Conservation (phyloP, 2,888 invertebrate species). For the Coecobrya sp. region DNA sequence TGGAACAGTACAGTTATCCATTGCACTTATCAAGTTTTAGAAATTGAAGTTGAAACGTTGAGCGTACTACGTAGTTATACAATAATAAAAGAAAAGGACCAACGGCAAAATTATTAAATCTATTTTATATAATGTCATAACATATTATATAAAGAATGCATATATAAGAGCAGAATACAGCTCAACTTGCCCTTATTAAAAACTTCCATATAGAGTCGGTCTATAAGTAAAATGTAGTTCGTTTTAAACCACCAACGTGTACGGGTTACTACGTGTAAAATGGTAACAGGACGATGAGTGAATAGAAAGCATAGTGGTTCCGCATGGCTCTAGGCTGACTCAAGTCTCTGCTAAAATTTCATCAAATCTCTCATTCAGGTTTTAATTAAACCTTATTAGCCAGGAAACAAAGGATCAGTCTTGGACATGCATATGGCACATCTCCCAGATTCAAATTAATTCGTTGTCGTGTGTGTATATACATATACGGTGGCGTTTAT, state of each 20-base stretch:
- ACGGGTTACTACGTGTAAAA: conserved; percentile 57
- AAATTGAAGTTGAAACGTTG: conserved; percentile 74
- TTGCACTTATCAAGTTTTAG: conserved; percentile 67
- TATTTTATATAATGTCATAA: conserved; percentile 61
- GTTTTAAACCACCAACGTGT: conserved; percentile 50
- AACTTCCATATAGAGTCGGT: neutral
- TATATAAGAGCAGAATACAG: neutral
- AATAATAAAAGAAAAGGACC: conserved; percentile 78
- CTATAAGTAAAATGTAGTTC: neutral
- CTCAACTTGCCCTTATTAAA: conserved; percentile 39
- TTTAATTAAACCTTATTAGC: conserved; percentile 83
- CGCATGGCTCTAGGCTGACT: conserved; percentile 80
- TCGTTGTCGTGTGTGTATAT: conserved; percentile 55
- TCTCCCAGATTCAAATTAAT: conserved; percentile 82
- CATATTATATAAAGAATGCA: neutral
- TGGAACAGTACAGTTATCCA: neutral
- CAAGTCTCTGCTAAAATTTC: conserved; percentile 81
- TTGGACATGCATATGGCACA: conserved; percentile 82
- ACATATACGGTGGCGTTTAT: neutral
- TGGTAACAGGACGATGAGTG: conserved; percentile 50
- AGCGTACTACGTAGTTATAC: conserved; percentile 56
- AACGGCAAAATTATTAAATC: conserved; percentile 77
- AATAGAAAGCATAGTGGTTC: conserved; percentile 75
- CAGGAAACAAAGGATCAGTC: conserved; percentile 80
- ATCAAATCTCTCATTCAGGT: conserved; percentile 82